These are phyloP conservation scores for Elephantulus edwardii DNA, from an alignment of 2,113 vertebrate species.

Conservation along the genomic window DNA sequence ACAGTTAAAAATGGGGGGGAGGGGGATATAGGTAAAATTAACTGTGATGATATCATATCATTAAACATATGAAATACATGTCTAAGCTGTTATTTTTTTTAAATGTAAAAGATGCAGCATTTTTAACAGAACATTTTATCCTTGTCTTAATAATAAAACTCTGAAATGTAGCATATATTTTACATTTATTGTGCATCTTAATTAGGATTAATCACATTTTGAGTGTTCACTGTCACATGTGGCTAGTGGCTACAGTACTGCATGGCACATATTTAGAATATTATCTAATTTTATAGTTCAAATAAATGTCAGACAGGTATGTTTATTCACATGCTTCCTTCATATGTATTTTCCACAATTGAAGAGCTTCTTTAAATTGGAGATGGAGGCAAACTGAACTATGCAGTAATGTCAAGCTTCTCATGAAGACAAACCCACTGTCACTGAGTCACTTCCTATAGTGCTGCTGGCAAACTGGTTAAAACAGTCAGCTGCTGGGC, in stretches of 20 bases:
- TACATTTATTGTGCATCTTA: background rate
- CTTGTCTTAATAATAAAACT: background rate
- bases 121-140: background rate
- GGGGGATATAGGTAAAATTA: background rate
- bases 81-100: background rate
- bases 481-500: too few relatives aligned
- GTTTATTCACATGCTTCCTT: background rate
- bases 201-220: background rate
- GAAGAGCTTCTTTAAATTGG: background rate
- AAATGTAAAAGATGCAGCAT: background rate
- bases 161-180: background rate
- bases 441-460: too few relatives aligned
- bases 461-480: too few relatives aligned
- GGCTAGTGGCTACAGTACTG: background rate
- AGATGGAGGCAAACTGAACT: background rate
- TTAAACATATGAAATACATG: background rate
- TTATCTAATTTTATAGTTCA: background rate
- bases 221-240: background rate
- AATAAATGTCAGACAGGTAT: background rate
- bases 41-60: background rate
- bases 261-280: background rate
- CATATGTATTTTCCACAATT: background rate
- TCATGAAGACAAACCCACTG: too few relatives aligned
- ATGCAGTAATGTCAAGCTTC: too few relatives aligned
- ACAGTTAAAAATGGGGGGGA: conserved; percentile 25